A percentile compares a stretch with the other conserved stretches of the same genome.
Evolutionary conservation across 37 sponge, comb jelly and placozoan species (phyloP).

Genomic region (Aphrocallistes beatrix): DNA sequence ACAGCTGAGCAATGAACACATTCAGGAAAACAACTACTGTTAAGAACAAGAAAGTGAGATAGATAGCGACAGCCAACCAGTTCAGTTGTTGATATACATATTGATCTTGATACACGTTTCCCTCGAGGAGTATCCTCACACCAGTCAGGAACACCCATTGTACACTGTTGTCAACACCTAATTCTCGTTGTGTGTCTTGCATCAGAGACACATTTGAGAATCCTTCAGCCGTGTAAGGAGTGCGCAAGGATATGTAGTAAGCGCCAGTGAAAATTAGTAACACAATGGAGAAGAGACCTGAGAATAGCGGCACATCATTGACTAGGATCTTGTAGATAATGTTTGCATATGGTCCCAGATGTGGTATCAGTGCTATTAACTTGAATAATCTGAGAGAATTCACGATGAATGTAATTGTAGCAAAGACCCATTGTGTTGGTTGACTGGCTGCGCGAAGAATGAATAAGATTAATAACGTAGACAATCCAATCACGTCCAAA

Average conservation of each 20-base stretch:
- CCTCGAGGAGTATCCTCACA: neutral
- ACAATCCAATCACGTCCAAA: neutral
- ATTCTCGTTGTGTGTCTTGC: neutral
- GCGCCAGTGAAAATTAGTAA: neutral
- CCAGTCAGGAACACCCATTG: slow-evolving; percentile 10
- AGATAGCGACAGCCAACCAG: neutral
- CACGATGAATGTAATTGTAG: neutral
- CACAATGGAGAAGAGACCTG: neutral
- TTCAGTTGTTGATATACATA: neutral
- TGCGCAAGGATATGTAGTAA: neutral
- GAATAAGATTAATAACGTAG: neutral
- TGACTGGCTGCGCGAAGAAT: neutral
- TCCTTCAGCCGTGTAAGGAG: neutral
- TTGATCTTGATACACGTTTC: neutral
- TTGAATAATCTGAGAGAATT: neutral
- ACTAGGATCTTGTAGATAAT: neutral
- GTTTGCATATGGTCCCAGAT: neutral
- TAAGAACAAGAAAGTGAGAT: neutral
- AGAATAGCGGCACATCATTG: neutral
- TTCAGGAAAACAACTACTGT: neutral
- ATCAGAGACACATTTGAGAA: neutral
- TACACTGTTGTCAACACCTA: neutral
- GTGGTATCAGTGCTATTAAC: neutral
- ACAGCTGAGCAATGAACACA: slow-evolving; percentile 9
- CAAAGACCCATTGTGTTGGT: slow-evolving; percentile 7